phyloP scores from a whole-genome alignment of 30 jellyfish, hydroid and myxozoan genomes.

The Turritopsis rubra region DNA sequence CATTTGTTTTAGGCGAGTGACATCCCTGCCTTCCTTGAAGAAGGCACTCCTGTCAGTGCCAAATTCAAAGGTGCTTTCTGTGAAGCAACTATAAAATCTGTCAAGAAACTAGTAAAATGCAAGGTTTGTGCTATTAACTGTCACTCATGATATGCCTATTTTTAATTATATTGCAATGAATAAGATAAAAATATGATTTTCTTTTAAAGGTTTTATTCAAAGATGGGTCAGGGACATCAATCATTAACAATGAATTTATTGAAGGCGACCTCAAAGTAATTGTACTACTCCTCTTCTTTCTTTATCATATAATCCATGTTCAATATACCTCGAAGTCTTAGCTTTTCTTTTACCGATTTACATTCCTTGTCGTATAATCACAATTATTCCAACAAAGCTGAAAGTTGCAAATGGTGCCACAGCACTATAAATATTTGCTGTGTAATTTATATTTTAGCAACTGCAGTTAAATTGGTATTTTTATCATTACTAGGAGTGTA shows the following conservation, averaged over 20 bases:
- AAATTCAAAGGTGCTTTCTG: constrained; percentile 93
- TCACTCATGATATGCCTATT: not conserved
- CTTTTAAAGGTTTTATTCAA: constrained; percentile 54
- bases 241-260: constrained; percentile 71
- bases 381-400: too few relatives aligned
- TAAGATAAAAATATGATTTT: not conserved
- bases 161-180: too few relatives aligned
- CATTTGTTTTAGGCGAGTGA: constrained; percentile 59
- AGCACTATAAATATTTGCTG: too few relatives aligned
- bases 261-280: constrained; percentile 85
- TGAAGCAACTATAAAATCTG: constrained; percentile 87
- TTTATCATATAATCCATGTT: too few relatives aligned
- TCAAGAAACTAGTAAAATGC: constrained; percentile 74
- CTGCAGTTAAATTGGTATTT: too few relatives aligned
- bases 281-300: not conserved
- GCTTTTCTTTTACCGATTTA: too few relatives aligned
- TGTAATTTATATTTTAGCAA: too few relatives aligned
- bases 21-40: constrained; percentile 80
- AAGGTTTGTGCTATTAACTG: constrained; percentile 54
- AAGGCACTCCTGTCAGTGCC: constrained; percentile 96
- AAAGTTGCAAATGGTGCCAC: too few relatives aligned
- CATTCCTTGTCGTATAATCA: too few relatives aligned
- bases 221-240: constrained; percentile 41
- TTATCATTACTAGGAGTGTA: too few relatives aligned
- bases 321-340: too few relatives aligned